These are phyloP conservation scores for Leptatherina wallacei DNA, from an alignment of 2,797 vertebrate genomes.

Conservation along the genomic window DNA sequence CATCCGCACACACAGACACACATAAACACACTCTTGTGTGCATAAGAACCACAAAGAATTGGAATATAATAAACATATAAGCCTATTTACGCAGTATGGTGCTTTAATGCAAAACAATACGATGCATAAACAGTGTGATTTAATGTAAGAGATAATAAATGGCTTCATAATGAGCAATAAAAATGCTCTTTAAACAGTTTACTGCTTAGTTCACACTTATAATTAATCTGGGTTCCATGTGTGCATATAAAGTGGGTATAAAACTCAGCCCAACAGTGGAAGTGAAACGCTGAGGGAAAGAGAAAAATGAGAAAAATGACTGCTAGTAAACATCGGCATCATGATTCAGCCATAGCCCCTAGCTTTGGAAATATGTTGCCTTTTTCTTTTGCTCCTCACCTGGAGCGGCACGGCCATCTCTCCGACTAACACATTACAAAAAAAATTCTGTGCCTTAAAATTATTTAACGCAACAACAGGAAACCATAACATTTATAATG, in stretches of 20 bases:
- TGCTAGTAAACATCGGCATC: conserved; percentile 69
- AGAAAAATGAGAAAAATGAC: conserved; percentile 52
- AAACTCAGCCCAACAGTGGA: conserved; percentile 62
- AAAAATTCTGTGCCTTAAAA: conserved; percentile 65
- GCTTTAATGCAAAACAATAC: conserved; percentile 70
- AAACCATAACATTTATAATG: conserved; percentile 85
- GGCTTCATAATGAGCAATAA: conserved; percentile 78
- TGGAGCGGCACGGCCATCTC: conserved; percentile 30
- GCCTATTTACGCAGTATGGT: conserved; percentile 52
- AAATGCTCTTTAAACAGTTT: conserved; percentile 78
- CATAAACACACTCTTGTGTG: conserved; percentile 7
- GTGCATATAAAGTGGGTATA: conserved; percentile 75
- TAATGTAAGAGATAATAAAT: conserved; percentile 79
- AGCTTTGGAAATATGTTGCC: conserved; percentile 38
- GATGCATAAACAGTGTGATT: conserved; percentile 67
- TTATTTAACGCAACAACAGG: conserved; percentile 79
- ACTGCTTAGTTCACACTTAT: conserved; percentile 79
- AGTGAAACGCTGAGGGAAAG: conserved; percentile 48
- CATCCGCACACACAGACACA: conserved; percentile 9
- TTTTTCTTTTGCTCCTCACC: conserved; percentile 34
- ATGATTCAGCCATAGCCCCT: conserved; percentile 53
- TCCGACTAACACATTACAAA: conserved; percentile 56
- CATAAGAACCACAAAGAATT: conserved; percentile 34
- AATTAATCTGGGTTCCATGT: conserved; percentile 80
- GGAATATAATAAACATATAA: conserved; percentile 60